Evolutionary conservation across 2,113 vertebrate species (phyloP).

Genomic region (Atlantisia rogersi): DNA sequence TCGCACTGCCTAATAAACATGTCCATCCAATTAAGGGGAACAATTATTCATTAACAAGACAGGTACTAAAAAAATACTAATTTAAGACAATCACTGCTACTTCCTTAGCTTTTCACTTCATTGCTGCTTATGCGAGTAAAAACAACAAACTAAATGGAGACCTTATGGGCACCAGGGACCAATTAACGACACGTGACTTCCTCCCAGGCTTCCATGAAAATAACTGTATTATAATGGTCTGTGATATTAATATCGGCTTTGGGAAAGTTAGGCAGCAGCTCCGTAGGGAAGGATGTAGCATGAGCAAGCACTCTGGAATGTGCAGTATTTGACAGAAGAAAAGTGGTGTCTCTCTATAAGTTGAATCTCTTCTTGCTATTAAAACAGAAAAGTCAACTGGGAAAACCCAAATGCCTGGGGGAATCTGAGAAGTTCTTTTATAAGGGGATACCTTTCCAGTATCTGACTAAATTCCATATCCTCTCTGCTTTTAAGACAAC

Average conservation of each 20-base stretch:
- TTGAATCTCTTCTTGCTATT: constrained; percentile 22
- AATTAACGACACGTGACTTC: constrained; percentile 98
- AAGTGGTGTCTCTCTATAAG: constrained; percentile 67
- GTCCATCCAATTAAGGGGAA: constrained; percentile 79
- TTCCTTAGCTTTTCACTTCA: constrained; percentile 97
- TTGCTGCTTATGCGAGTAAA: constrained; percentile 92
- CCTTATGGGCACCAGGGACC: constrained; percentile 84
- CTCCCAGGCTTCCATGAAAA: constrained; percentile 96
- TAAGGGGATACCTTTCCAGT: not conserved
- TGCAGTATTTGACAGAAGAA: constrained; percentile 79
- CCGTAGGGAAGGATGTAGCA: constrained; percentile 85
- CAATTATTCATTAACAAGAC: constrained; percentile 87
- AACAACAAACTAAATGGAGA: constrained; percentile 94
- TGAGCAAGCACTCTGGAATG: constrained; percentile 91
- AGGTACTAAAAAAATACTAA: constrained; percentile 77
- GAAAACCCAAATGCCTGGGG: not conserved
- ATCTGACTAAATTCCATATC: not conserved
- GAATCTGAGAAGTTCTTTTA: not conserved
- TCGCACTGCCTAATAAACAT: constrained; percentile 66
- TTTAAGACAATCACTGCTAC: constrained; percentile 84
- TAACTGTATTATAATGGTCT: constrained; percentile 98
- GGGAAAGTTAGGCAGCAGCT: constrained; percentile 89
- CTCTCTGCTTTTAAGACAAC: not conserved
- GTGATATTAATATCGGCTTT: constrained; percentile 99
- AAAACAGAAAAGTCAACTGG: not conserved